Evolutionary conservation across 2,113 vertebrate genomes (phyloP), one percentile per base, ranked within the genome.

Genomic region (Cynocephalus volans): DNA sequence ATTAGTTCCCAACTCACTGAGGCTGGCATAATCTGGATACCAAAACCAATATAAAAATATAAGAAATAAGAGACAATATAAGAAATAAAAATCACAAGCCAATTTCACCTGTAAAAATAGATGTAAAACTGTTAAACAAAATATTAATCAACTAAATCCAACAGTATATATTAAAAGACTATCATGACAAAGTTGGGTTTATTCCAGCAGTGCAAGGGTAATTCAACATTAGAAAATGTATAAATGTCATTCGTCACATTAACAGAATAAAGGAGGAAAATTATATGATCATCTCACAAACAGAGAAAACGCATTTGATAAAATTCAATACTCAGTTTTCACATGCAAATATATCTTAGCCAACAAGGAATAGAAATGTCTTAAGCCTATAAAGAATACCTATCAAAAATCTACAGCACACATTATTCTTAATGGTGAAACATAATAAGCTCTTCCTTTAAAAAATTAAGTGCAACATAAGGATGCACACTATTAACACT

Each of bases 401-500:
- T 69, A 93, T 19, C 33, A 85, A 80, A 90, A 85, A 69, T 58
- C 36, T 33, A 82, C 0, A 56, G 33, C 45, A 79, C 90, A 85
- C 15, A 62, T 54, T 90, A 79, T 83, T 54, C 26, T 69, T 92
- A 92, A 84, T 28, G 17, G 31, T 41, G 2, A 85, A 96, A 95
- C 62, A 72, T 72, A 83, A 64, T n/a, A 48, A 62, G 17, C 19
- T 36, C 5, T 76, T 76, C 17, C 41, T 93, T 93, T 91, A n/a
- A 97, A 95, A 85, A 93, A 75, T 52, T 70, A 90, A 79, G 28
- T 70, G n/a, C 23, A 92, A 70, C 56, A 23, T n/a, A 90, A 85
- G 64, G 79, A 87, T 82, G 60, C 8, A 41, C 60, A 41, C 28
- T 87, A 69, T 82, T 77, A 90, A 82, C 18, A 91, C 5, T 81